Conservation (phyloP, 1,140 invertebrate species). For the Armadillidium nasatum region DNA sequence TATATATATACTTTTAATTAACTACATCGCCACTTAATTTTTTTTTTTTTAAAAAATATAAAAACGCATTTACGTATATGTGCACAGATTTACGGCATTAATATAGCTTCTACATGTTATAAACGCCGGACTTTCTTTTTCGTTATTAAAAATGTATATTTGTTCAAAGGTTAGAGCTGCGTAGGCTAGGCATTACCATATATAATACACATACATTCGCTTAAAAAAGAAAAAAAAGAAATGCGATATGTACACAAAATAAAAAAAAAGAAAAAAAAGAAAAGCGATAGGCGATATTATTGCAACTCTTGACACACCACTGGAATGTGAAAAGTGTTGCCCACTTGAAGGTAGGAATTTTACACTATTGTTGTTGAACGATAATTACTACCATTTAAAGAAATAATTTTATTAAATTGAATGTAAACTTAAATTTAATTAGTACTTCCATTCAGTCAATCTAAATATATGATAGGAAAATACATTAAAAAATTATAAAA, state of each 20-base stretch:
- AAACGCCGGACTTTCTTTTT: no score
- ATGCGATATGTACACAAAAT: background rate
- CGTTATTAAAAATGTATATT: background rate
- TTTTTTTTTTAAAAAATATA: background rate
- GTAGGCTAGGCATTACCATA: no score
- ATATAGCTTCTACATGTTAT: no score
- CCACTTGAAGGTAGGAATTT: background rate
- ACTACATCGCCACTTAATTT: background rate
- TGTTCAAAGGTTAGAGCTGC: background rate
- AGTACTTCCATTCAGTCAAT: conserved; percentile 1
- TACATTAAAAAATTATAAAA: background rate
- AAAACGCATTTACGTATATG: no score
- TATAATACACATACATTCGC: background rate
- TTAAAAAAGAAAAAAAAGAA: background rate
- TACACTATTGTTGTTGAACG: background rate
- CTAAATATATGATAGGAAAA: background rate
- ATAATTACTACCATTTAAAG: background rate
- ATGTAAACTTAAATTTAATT: background rate
- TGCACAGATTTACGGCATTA: background rate
- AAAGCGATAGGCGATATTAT: background rate
- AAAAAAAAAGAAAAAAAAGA: background rate
- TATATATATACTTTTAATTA: background rate
- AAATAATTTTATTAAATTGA: background rate
- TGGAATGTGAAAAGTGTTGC: background rate
- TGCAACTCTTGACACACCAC: background rate